Base-by-base conservation (phyloP, 2,888 invertebrate species). In the Isoperla grammatica region DNA sequence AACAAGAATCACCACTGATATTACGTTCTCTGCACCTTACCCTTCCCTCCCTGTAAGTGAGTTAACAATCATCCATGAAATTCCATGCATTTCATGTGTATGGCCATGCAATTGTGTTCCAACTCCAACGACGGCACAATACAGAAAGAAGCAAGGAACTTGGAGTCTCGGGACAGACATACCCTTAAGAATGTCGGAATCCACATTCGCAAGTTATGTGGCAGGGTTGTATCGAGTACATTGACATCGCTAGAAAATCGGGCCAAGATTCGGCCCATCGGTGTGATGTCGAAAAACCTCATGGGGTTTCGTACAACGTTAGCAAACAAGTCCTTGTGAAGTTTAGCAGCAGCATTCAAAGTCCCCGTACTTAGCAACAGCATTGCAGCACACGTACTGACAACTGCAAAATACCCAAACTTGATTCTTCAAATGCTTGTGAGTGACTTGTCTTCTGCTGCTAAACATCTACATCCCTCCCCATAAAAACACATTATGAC, bases 221-320 rank as follows among this genome's bases (percentile, higher is more conserved):
- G 80, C 68, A 84, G 71, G 62, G 71, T 70, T 66, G 73, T 71
- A 72, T 84, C 82, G 73, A 81, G 69, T 64, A 75, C 72, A 70
- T 81, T 78, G 63, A 82, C 72, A 72, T 84, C 83, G 65, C 73
- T 77, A 63, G 81, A 75, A 70, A 83, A 80, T 65, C 85, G 78
- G 72, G 82, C 81, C 56, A 90, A 77, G 68, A 90, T 82, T 67
- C 90, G 79, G 72, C 90, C 90, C 65, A 82, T 68, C 46, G 90
- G 90, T 58, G 89, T 90, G 68, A 83, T 84, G 74, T 90, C 90
- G 77, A 87, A 90, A 78, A 87, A 87, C 65, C 79, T 79, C 76
- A 83, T 80, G 62, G 86, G 84, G 68, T 78, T 81, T 67, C 79
- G 78, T 57, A 88, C 75, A 65, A 86, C 75, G 67, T 77, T 76